These are phyloP conservation scores for Linhomoeus sp. DNA, from an alignment of 2,888 invertebrate genomes.

Conservation along the genomic window DNA sequence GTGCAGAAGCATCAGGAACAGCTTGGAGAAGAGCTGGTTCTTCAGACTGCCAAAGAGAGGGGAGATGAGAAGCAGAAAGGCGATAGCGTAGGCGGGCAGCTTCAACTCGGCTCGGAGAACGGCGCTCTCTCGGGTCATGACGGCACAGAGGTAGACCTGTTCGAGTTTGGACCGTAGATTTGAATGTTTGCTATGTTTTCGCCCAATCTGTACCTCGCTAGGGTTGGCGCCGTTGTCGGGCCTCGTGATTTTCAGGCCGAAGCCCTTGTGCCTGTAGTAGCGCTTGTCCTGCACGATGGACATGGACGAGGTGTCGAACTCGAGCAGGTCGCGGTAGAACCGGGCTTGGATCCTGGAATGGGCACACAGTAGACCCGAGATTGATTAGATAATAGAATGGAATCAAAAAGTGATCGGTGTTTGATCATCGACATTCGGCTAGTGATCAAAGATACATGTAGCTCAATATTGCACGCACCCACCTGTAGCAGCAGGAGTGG, in stretches of 20 bases:
- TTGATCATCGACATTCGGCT: too few species aligned
- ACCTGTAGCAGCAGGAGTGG: slow-evolving; percentile 1
- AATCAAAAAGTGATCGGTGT: too few species aligned
- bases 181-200: too few species aligned
- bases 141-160: neutral
- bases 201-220: neutral
- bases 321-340: neutral
- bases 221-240: neutral
- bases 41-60: neutral
- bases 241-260: neutral
- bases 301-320: neutral
- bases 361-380: too few species aligned
- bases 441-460: too few species aligned
- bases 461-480: too few species aligned
- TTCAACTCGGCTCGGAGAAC: neutral
- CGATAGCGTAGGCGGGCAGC: slow-evolving; percentile 1
- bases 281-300: neutral
- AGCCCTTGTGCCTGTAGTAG: neutral
- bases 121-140: neutral
- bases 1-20: too few species aligned
- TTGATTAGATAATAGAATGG: too few species aligned
- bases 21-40: too few species aligned
- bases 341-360: neutral
- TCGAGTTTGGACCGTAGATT: too few species aligned
- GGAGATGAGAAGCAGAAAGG: neutral